Percentiles rank a stretch among this genome's conserved stretches.
Conservation (phyloP, 2,113 vertebrate species). For the Anas platyrhynchos region DNA sequence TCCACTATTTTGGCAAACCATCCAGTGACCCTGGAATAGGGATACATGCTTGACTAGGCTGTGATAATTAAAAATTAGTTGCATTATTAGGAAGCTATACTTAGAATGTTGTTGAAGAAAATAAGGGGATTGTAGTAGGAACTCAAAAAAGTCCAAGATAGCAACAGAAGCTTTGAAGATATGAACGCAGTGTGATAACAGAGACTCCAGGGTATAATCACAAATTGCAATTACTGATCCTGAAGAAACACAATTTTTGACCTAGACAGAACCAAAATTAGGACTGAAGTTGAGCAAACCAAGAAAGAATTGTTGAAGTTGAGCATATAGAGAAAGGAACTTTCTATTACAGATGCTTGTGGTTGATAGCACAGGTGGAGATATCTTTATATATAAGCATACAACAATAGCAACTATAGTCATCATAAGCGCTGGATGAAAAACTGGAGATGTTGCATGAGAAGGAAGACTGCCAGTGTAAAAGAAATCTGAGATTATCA, state of each 20-base stretch:
- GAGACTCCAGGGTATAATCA: neutral
- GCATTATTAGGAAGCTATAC: neutral
- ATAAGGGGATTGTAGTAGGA: neutral
- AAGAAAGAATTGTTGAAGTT: neutral
- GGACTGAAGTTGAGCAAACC: neutral
- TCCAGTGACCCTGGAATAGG: neutral
- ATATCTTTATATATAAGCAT: neutral
- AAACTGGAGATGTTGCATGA: neutral
- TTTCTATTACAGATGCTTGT: neutral
- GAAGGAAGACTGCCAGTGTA: neutral
- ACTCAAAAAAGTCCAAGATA: neutral
- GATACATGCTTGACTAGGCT: neutral
- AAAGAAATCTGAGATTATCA: neutral
- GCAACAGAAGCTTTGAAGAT: slow-evolving; percentile 28
- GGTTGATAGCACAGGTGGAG: neutral
- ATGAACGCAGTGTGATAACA: neutral
- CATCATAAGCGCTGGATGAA: neutral
- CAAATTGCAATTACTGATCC: slow-evolving; percentile 12
- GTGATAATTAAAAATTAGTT: neutral
- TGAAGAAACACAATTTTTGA: neutral
- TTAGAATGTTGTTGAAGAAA: slow-evolving; percentile 19
- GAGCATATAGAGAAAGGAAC: neutral
- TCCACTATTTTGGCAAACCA: slow-evolving; percentile 20
- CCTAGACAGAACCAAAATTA: neutral
- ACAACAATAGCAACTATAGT: neutral